Evolutionary conservation across 2,888 invertebrate species (phyloP).

Genomic region (Chloromyia formosa): DNA sequence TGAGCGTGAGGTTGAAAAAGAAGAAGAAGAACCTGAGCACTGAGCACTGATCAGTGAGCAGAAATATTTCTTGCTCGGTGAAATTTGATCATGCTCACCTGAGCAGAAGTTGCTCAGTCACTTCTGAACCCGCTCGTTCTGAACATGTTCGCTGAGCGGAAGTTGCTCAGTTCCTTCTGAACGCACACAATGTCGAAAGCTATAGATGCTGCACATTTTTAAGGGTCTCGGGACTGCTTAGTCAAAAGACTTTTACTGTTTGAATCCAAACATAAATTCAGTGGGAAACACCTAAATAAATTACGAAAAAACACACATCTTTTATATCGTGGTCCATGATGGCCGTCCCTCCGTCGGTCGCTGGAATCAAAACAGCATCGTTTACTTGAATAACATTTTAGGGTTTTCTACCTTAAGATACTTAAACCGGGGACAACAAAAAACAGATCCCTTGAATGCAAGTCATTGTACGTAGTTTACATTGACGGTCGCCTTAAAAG

Average conservation of each 20-base stretch:
- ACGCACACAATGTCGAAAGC: too few relatives aligned
- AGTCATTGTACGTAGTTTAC: constrained; percentile 7
- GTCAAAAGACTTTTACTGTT: background rate
- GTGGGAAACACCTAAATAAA: background rate
- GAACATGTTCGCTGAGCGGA: too few relatives aligned
- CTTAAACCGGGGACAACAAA: background rate
- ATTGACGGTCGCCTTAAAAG: background rate
- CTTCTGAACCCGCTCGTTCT: too few relatives aligned
- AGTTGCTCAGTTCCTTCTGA: too few relatives aligned
- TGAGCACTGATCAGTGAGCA: too few relatives aligned
- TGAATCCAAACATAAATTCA: background rate
- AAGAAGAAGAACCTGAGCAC: too few relatives aligned
- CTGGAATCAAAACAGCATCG: background rate
- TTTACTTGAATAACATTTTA: background rate
- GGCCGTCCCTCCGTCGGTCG: background rate
- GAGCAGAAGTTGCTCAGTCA: too few relatives aligned
- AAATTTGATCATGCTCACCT: too few relatives aligned
- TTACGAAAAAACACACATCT: background rate
- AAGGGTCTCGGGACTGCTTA: too few relatives aligned
- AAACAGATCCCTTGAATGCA: background rate
- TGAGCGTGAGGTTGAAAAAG: too few relatives aligned
- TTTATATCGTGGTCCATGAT: background rate
- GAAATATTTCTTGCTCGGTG: too few relatives aligned
- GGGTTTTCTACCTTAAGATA: background rate
- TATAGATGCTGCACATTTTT: too few relatives aligned